phyloP scores from a whole-genome alignment of 2,113 vertebrate species.

The Garra rufa region DNA sequence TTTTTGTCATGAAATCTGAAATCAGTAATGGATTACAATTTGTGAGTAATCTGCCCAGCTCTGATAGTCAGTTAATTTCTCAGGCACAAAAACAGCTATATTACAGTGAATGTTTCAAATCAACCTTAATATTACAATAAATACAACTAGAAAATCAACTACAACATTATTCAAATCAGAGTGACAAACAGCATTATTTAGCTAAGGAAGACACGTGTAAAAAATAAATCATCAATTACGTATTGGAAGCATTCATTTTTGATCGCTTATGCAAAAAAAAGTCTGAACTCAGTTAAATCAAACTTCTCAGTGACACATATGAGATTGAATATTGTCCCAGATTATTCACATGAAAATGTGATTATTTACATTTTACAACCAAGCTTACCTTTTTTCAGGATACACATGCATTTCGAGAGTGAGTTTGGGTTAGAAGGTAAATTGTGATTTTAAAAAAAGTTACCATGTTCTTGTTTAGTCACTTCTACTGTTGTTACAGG shows the following conservation, averaged over 20 bases:
- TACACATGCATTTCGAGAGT: not conserved
- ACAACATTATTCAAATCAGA: too few relatives aligned
- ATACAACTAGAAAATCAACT: not conserved
- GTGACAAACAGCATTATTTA: not conserved
- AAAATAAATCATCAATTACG: too few relatives aligned
- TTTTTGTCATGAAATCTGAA: too few relatives aligned
- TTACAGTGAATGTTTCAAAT: not conserved
- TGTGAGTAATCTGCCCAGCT: too few relatives aligned
- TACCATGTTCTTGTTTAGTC: not conserved
- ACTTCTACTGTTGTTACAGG: not conserved
- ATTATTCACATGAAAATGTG: not conserved
- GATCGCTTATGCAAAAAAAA: not conserved
- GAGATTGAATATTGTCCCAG: not conserved
- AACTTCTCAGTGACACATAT: not conserved
- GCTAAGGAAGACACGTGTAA: not conserved
- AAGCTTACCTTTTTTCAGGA: constrained; percentile 19
- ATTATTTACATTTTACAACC: not conserved
- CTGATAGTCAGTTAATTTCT: not conserved
- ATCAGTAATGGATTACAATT: too few relatives aligned
- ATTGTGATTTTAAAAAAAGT: not conserved
- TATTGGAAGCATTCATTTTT: not conserved
- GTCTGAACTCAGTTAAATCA: not conserved
- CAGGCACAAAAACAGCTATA: not conserved
- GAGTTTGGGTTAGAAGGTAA: not conserved
- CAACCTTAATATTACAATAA: not conserved